phyloP scores from a whole-genome alignment of 2,888 invertebrate species.

The Hemaris fuciformis region DNA sequence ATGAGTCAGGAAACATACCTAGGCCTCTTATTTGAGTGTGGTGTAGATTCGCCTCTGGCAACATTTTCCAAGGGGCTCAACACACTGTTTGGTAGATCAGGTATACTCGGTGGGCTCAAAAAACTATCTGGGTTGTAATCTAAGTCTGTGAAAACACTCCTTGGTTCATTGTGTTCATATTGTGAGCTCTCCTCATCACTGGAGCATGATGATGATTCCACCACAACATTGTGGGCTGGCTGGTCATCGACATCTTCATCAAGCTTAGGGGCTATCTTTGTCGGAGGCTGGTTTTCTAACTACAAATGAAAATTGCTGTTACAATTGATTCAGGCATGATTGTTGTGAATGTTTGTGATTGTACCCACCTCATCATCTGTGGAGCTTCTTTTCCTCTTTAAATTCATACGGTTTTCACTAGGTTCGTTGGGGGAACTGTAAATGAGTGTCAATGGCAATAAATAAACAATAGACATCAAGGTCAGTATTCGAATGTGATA shows the following conservation, averaged over 20 bases:
- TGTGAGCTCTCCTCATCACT: conserved; percentile 68
- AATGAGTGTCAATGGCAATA: conserved; percentile 42
- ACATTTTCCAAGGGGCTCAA: conserved; percentile 76
- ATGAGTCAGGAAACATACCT: conserved; percentile 47
- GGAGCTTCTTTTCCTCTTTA: conserved; percentile 73
- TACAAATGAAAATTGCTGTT: conserved; percentile 44
- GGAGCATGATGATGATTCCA: conserved; percentile 71
- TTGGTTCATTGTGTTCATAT: conserved; percentile 55
- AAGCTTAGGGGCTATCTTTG: conserved; percentile 53
- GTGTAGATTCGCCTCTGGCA: conserved; percentile 72
- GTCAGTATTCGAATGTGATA: conserved; percentile 46
- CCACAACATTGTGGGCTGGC: conserved; percentile 65
- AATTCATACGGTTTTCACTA: conserved; percentile 59
- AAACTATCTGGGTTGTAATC: conserved; percentile 75
- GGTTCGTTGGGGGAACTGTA: conserved; percentile 66
- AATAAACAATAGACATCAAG: conserved; percentile 65
- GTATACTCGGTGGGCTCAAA: conserved; percentile 73
- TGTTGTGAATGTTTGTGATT: conserved; percentile 15
- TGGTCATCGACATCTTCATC: conserved; percentile 57
- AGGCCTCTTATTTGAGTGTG: conserved; percentile 74
- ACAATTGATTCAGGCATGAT: conserved; percentile 17
- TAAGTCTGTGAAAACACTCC: conserved; percentile 67
- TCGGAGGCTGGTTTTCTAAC: conserved; percentile 73
- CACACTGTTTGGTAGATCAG: conserved; percentile 68
- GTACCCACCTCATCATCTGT: conserved; percentile 73